These are phyloP conservation scores for Tuberolachnus salignus DNA, from an alignment of 2,888 invertebrate species.

Conservation along the genomic window DNA sequence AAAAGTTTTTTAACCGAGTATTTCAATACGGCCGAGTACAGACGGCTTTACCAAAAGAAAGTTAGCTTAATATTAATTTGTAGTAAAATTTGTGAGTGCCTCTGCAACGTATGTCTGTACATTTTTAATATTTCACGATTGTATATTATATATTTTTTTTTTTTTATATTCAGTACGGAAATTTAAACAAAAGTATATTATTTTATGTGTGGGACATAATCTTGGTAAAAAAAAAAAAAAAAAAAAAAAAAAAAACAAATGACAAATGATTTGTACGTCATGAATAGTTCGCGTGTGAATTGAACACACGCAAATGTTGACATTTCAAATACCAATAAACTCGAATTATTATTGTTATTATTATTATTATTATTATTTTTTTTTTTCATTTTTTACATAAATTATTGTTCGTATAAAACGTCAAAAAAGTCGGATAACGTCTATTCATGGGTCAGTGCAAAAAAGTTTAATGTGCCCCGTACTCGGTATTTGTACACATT, in stretches of 20 bases:
- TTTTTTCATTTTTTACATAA: background rate
- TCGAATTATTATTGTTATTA: background rate
- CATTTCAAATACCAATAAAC: slow-evolving; percentile 6
- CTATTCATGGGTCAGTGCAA: background rate
- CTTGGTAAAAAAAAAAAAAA: slow-evolving; percentile 1
- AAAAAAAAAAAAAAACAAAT: slow-evolving; percentile 9
- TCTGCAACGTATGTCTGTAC: background rate
- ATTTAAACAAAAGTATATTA: background rate
- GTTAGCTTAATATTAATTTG: too few species aligned
- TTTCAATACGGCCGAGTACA: too few species aligned
- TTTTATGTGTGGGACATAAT: background rate
- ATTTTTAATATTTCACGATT: background rate
- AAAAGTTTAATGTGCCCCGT: too few species aligned
- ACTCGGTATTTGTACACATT: too few species aligned
- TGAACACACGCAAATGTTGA: slow-evolving; percentile 15
- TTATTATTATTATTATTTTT: background rate
- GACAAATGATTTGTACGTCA: slow-evolving; percentile 1
- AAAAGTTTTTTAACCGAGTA: too few species aligned
- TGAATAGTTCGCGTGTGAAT: slow-evolving; percentile 6
- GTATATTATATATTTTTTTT: too few species aligned
- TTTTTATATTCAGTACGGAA: background rate
- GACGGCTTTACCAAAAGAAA: too few species aligned
- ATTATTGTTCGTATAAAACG: background rate
- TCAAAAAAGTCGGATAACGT: background rate
- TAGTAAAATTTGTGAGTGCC: too few species aligned